phyloP scores from a whole-genome alignment of 2,797 vertebrate genomes.

The Darevskia nairensis region DNA sequence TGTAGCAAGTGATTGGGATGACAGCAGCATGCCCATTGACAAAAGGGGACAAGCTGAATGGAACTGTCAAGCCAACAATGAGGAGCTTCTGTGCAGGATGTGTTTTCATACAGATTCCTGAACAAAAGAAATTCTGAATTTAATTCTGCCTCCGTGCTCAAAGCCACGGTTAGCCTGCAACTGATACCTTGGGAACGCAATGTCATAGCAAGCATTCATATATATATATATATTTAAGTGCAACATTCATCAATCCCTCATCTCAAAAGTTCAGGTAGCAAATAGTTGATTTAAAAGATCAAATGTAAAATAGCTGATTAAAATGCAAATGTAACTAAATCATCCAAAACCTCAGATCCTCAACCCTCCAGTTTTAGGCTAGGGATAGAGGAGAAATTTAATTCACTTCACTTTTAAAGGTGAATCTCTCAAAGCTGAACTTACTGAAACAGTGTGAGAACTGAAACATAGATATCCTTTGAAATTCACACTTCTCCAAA shows the following conservation, averaged over 20 bases:
- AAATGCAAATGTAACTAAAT: too few species aligned
- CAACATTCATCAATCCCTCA: not conserved
- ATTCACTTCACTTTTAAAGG: too few species aligned
- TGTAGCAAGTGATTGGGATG: slow-evolving; percentile 51
- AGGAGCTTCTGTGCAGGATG: not conserved
- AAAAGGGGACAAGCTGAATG: slow-evolving; percentile 19
- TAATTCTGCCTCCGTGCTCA: slow-evolving; percentile 20
- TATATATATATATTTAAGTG: not conserved
- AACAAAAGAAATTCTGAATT: slow-evolving; percentile 24
- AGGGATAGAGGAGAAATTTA: too few species aligned
- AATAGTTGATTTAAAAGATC: not conserved
- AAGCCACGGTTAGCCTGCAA: slow-evolving; percentile 1
- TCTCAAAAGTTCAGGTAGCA: not conserved
- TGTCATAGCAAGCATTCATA: not conserved
- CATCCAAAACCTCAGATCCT: not conserved
- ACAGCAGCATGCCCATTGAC: slow-evolving; percentile 33
- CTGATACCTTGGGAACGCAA: slow-evolving; percentile 38
- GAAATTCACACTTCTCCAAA: too few species aligned
- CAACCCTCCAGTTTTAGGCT: too few species aligned
- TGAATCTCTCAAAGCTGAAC: too few species aligned
- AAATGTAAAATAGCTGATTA: not conserved
- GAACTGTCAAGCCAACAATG: slow-evolving; percentile 36
- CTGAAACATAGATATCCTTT: too few species aligned
- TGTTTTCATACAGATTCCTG: slow-evolving; percentile 16
- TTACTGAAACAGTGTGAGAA: too few species aligned